Base-by-base conservation (phyloP, 2,113 vertebrate genomes). In the Hemiscyllium ocellatum region DNA sequence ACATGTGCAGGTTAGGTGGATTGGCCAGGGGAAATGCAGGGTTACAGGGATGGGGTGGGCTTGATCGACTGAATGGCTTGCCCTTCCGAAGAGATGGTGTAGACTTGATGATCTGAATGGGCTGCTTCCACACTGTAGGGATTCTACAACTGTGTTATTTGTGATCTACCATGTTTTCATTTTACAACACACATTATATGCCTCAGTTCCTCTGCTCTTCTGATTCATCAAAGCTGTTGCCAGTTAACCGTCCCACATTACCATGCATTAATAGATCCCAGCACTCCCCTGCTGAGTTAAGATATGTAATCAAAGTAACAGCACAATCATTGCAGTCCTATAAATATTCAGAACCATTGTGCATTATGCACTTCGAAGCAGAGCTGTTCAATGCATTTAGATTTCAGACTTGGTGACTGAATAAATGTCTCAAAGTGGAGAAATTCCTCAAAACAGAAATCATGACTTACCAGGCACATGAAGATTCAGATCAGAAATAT, bases 331-430 rank as follows among this genome's bases (percentile, higher is more conserved):
- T 95, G 20, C 22, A 95, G 47, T 1, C 47, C 47, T 47, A 95
- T 76, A 56, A 72, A 95, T 95, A 70, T 95, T 95, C 94, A 76
- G 93, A n/a, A 19, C n/a, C 50, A 78, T 76, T 76, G n/a, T 95
- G 68, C 4, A 10, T 47, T 19, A 37, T 33, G 68, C 17, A 95
- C 37, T 76, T 76, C 89, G 20, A 19, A 66, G 56, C 33, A 17
- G 56, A 65, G 26, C 68, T 68, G 66, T 50, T 50, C 24, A 95
- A 29, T 24, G 50, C 7, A 17, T 65, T 76, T 76, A 50, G 8
- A 37, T 69, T 66, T 95, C 93, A 95, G 8, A 13, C 17, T 76
- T 70, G 94, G 13, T 72, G n/a, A 72, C 19, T 52, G 29, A 72
- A 68, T 65, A 66, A 94, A 94, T 4, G 61, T 17, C 2, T 95